phyloP scores from a whole-genome alignment of 2,888 invertebrate species.

The Mylabris sibirica region DNA sequence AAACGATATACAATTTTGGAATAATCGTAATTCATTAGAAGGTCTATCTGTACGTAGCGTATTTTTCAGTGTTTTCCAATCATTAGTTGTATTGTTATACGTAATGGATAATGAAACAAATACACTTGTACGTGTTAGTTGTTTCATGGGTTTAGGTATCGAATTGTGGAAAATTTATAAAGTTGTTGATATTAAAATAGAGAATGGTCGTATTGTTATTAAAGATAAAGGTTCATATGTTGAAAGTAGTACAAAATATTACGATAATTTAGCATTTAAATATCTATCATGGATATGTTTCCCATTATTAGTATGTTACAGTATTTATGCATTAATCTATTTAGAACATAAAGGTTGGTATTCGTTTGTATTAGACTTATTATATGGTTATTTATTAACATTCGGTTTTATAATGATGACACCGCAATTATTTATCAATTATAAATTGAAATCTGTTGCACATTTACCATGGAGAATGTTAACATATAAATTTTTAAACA shows the following conservation, averaged over 20 bases:
- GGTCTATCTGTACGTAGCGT: conserved; percentile 97
- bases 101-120: conserved; percentile 99
- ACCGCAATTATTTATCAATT: conserved; percentile 99
- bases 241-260: conserved; percentile 90
- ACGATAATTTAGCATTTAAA: conserved; percentile 94
- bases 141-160: conserved; percentile 92
- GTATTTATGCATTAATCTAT: conserved; percentile 93
- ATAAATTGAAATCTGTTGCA: conserved; percentile 98
- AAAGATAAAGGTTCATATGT: conserved; percentile 97
- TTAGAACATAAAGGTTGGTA: conserved; percentile 99
- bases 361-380: conserved; percentile 94
- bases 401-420: conserved; percentile 99
- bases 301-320: conserved; percentile 92
- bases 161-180: conserved; percentile 99
- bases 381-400: conserved; percentile 96
- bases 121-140: conserved; percentile 92
- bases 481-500: conserved; percentile 99
- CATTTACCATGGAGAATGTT: conserved; percentile 99
- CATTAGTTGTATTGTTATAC: conserved; percentile 92
- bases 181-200: conserved; percentile 83
- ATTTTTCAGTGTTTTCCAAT: conserved; percentile 98
- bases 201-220: conserved; percentile 80
- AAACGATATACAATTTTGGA: conserved; percentile 99
- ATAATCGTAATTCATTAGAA: conserved; percentile 94
- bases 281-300: conserved; percentile 97